These are phyloP conservation scores for Hippopotamus amphibius DNA, from an alignment of 2,113 vertebrate species.

Conservation along the genomic window DNA sequence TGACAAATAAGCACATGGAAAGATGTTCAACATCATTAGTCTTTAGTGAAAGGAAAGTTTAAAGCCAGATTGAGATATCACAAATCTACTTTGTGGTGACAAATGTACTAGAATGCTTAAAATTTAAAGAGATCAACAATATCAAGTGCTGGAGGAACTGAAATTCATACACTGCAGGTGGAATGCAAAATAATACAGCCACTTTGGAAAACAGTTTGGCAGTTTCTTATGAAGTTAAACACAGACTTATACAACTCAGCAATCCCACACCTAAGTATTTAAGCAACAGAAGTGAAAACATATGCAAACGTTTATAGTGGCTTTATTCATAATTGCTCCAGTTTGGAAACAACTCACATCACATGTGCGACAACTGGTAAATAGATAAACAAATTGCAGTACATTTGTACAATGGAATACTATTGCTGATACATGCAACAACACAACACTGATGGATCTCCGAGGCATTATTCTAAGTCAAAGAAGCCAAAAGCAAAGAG, in stretches of 20 bases:
- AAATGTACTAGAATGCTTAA: neutral
- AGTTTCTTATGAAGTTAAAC: neutral
- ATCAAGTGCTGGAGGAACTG: neutral
- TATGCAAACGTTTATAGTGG: neutral
- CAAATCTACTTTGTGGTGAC: neutral
- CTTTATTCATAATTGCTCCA: neutral
- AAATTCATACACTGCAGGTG: neutral
- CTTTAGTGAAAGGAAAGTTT: conserved; percentile 17
- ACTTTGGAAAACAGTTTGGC: neutral
- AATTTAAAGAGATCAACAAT: neutral
- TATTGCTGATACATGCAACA: neutral
- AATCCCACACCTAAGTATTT: neutral
- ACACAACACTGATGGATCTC: neutral
- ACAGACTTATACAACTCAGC: neutral
- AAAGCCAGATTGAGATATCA: neutral
- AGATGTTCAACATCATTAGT: neutral
- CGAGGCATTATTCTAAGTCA: neutral
- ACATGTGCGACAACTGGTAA: neutral
- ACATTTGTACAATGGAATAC: neutral
- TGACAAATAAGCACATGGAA: neutral
- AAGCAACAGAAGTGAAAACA: neutral
- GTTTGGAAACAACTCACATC: neutral
- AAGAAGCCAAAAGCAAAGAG: neutral
- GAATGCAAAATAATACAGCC: neutral
- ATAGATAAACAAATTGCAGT: neutral